These are phyloP conservation scores for Megaleporinus macrocephalus DNA, from an alignment of 2,113 vertebrate genomes.

Conservation along the genomic window DNA sequence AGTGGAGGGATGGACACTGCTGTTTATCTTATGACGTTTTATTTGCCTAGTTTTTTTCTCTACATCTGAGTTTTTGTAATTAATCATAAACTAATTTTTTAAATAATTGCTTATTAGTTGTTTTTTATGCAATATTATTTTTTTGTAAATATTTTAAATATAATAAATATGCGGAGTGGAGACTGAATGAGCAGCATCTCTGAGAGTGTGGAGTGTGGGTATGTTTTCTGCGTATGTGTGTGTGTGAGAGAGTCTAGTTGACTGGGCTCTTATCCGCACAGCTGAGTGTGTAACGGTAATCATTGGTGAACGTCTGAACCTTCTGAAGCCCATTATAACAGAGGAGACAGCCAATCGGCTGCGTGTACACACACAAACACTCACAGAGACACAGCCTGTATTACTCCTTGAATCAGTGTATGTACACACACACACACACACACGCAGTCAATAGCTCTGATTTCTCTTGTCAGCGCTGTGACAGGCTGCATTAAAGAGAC, in stretches of 20 bases:
- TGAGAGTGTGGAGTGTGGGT: no score
- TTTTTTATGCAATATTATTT: no score
- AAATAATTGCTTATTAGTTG: no score
- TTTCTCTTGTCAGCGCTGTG: conserved; percentile 86
- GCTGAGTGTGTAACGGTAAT: conserved; percentile 27
- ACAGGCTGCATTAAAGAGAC: conserved; percentile 97
- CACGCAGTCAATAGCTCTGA: conserved; percentile 54
- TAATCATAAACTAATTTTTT: no score
- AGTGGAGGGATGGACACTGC: no score
- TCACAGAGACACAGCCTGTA: conserved; percentile 1
- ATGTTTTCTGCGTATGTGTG: no score
- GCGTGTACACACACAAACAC: conserved; percentile 11
- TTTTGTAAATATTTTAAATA: no score
- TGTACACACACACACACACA: conserved; percentile 37
- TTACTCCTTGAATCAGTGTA: background rate
- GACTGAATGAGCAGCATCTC: no score
- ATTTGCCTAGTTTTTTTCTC: no score
- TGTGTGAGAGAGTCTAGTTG: conserved; percentile 47
- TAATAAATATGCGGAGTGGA: no score
- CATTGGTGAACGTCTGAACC: conserved; percentile 28
- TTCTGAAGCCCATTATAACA: conserved; percentile 18
- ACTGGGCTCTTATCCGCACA: conserved; percentile 74
- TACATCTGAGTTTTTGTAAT: no score
- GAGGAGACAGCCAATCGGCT: conserved; percentile 36
- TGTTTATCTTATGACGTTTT: no score